These are phyloP conservation scores for Dunckerocampus dactyliophorus DNA, from an alignment of 2,113 vertebrate genomes.

Conservation along the genomic window DNA sequence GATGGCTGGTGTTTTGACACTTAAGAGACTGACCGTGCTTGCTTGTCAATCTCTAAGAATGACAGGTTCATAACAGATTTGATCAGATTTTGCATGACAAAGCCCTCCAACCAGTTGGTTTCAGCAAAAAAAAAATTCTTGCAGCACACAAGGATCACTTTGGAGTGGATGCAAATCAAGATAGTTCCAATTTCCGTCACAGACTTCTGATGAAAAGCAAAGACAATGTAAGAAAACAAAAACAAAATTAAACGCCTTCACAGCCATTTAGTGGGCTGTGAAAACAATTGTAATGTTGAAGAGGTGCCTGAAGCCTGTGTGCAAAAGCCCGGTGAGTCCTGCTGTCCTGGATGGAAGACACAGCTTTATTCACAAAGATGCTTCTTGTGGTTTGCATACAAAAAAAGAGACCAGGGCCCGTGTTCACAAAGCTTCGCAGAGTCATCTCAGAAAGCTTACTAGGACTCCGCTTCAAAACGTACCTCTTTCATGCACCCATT, in stretches of 20 bases:
- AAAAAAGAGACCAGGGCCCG: too few species aligned
- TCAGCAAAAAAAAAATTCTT: neutral
- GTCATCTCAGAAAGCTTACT: too few species aligned
- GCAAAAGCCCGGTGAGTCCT: slow-evolving; percentile 51
- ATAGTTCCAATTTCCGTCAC: slow-evolving; percentile 6
- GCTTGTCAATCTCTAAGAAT: slow-evolving; percentile 12
- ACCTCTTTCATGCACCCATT: too few species aligned
- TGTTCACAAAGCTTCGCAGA: too few species aligned
- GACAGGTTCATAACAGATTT: slow-evolving; percentile 26
- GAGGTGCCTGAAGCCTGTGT: slow-evolving; percentile 53
- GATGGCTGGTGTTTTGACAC: slow-evolving; percentile 34
- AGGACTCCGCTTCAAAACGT: too few species aligned
- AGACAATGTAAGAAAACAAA: slow-evolving; percentile 18
- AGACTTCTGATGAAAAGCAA: slow-evolving; percentile 9
- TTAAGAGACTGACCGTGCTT: slow-evolving; percentile 1
- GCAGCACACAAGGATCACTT: neutral
- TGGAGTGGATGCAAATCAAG: slow-evolving; percentile 46
- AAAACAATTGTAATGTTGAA: slow-evolving; percentile 31
- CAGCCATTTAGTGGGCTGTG: slow-evolving; percentile 32
- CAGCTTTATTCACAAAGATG: slow-evolving; percentile 11
- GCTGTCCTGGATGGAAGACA: slow-evolving; percentile 31
- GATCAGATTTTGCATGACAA: neutral
- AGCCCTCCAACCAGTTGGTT: neutral
- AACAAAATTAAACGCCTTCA: slow-evolving; percentile 12
- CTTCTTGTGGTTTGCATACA: neutral